phyloP scores from a whole-genome alignment of 2,797 vertebrate genomes.

The Odontamblyopus rebecca region DNA sequence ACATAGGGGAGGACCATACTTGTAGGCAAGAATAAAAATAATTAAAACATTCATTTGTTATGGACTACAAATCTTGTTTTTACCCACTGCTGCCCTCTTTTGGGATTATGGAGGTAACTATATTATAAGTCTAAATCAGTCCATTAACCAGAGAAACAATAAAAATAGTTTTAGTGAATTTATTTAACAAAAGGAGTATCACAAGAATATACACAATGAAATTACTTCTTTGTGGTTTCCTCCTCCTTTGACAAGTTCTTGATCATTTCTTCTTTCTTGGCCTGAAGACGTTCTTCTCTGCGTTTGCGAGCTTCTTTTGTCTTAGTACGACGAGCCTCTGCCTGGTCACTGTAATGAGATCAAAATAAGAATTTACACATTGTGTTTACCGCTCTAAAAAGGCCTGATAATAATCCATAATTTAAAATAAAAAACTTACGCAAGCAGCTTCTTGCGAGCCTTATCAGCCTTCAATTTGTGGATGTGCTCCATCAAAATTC shows the following conservation, averaged over 20 bases:
- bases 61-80: neutral
- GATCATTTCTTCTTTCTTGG: slow-evolving; percentile 98
- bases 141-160: neutral
- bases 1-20: no score
- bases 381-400: neutral
- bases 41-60: no score
- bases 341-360: slow-evolving; percentile 86
- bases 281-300: slow-evolving; percentile 90
- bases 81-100: neutral
- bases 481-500: slow-evolving; percentile 98
- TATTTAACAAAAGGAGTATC: slow-evolving; percentile 47
- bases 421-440: slow-evolving; percentile 80
- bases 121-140: neutral
- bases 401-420: neutral
- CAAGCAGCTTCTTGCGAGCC: slow-evolving; percentile 97
- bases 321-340: slow-evolving; percentile 94
- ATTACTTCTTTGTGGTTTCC: slow-evolving; percentile 89
- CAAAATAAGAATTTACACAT: neutral
- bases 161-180: slow-evolving; percentile 44
- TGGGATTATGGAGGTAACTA: neutral
- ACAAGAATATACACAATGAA: slow-evolving; percentile 9
- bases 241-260: slow-evolving; percentile 96
- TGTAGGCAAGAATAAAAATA: no score
- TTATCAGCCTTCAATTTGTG: slow-evolving; percentile 99
- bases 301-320: slow-evolving; percentile 96